Conservation (phyloP, 2,888 invertebrate species). For the Torymus auratus region DNA sequence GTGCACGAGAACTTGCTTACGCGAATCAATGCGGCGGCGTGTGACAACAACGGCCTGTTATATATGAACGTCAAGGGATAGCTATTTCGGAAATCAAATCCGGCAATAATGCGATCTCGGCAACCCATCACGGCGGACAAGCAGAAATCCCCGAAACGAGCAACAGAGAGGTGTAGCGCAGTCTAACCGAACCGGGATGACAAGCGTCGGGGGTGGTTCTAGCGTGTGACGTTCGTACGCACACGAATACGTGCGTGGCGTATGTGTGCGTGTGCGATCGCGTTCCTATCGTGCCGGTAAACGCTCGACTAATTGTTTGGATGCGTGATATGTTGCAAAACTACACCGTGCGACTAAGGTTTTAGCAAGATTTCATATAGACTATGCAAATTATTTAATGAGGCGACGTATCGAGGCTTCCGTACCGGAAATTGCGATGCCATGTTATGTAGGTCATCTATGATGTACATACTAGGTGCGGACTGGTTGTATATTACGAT, state of each 20-base stretch:
- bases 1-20: conserved; percentile 3
- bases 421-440: too few species aligned
- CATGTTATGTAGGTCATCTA: neutral
- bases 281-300: conserved; percentile 9
- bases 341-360: neutral
- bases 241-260: neutral
- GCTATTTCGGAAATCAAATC: conserved; percentile 53
- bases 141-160: conserved; percentile 67
- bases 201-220: conserved; percentile 13
- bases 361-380: neutral
- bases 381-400: conserved; percentile 5
- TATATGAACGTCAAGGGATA: neutral
- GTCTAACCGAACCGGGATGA: conserved; percentile 26
- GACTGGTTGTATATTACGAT: too few species aligned
- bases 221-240: neutral
- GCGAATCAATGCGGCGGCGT: neutral
- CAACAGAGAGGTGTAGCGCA: conserved; percentile 59
- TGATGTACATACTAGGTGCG: too few species aligned
- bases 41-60: too few species aligned
- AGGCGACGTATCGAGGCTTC: too few species aligned
- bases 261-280: neutral
- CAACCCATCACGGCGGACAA: conserved; percentile 66
- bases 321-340: neutral
- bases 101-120: conserved; percentile 54
- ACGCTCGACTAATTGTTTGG: conserved; percentile 35